These are phyloP conservation scores for Adelosebastes latens DNA, from an alignment of 2,797 vertebrate species.

Conservation along the genomic window DNA sequence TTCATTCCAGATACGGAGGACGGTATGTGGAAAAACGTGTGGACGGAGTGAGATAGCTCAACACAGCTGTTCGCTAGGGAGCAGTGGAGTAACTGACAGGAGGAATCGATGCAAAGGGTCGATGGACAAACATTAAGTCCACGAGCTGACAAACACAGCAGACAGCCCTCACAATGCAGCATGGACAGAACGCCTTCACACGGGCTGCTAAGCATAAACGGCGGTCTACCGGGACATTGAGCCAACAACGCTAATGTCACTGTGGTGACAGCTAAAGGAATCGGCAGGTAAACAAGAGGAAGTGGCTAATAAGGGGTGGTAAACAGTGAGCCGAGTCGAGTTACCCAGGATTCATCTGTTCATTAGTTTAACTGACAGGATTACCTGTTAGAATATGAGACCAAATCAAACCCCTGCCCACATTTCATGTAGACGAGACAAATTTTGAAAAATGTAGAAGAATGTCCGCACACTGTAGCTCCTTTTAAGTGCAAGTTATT, in stretches of 20 bases:
- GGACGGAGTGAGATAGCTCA: background rate
- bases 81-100: slow-evolving; percentile 56
- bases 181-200: slow-evolving; percentile 41
- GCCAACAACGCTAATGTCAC: slow-evolving; percentile 38
- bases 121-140: slow-evolving; percentile 74
- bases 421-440: background rate
- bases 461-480: too few species aligned
- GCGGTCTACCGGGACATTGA: background rate
- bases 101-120: slow-evolving; percentile 65
- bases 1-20: background rate
- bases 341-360: background rate
- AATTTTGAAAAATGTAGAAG: too few species aligned
- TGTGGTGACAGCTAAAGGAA: slow-evolving; percentile 36
- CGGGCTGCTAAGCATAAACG: slow-evolving; percentile 34
- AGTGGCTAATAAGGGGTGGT: background rate
- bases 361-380: background rate
- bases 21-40: slow-evolving; percentile 1
- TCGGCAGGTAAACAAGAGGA: slow-evolving; percentile 34
- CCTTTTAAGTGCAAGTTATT: too few species aligned
- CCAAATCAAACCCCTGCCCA: background rate
- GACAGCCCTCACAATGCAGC: slow-evolving; percentile 53
- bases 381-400: background rate
- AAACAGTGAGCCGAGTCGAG: background rate
- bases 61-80: slow-evolving; percentile 40
- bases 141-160: slow-evolving; percentile 55